Evolutionary conservation across 2,797 vertebrate species (phyloP).

Genomic region (Aulostomus chinensis): DNA sequence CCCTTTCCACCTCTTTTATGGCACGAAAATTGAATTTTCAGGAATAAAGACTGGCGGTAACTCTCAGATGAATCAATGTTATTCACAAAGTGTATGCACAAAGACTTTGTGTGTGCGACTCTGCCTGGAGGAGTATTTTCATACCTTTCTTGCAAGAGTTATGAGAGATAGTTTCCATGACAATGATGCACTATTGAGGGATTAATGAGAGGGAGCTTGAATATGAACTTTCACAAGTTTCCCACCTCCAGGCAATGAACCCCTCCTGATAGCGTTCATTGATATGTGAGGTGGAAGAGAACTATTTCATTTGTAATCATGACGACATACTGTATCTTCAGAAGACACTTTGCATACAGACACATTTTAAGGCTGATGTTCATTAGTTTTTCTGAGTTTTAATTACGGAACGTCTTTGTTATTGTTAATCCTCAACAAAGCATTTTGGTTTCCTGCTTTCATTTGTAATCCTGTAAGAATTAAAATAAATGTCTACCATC

Average conservation of each 20-base stretch:
- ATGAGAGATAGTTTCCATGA: constrained; percentile 62
- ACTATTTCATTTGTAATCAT: constrained; percentile 41
- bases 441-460: no score
- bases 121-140: constrained; percentile 16
- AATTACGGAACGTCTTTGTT: no score
- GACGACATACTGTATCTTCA: constrained; percentile 14
- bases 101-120: constrained; percentile 17
- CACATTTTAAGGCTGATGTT: no score
- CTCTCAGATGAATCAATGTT: constrained; percentile 46
- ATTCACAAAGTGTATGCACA: constrained; percentile 16
- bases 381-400: no score
- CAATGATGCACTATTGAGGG: constrained; percentile 50
- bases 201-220: constrained; percentile 34
- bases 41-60: constrained; percentile 38
- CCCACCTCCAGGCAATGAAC: constrained; percentile 12
- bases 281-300: constrained; percentile 35
- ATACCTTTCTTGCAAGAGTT: constrained; percentile 14
- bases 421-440: no score
- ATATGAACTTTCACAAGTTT: constrained; percentile 30
- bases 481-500: no score
- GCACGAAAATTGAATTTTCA: constrained; percentile 42
- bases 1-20: constrained; percentile 14
- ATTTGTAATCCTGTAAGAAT: no score
- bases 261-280: constrained; percentile 35
- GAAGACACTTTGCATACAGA: constrained; percentile 2